A percentile compares a stretch with the other conserved stretches of the same genome.
phyloP scores from a whole-genome alignment of 1,140 invertebrate genomes.

The Calephelis virginiensis region DNA sequence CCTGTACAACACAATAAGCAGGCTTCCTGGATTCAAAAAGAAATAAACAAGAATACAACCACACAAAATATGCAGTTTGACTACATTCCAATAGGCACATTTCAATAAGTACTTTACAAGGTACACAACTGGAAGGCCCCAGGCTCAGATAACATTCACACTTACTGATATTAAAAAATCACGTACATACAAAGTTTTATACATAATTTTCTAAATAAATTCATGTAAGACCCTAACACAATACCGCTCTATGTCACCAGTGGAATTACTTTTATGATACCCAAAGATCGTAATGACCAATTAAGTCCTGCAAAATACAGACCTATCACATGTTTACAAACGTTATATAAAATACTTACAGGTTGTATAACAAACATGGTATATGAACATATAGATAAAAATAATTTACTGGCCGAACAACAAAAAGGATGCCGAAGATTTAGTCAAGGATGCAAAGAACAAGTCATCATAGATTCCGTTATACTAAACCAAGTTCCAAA shows the following conservation, averaged over 20 bases:
- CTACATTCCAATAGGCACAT: slow-evolving; percentile 5
- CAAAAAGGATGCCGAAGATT: background rate
- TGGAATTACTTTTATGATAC: background rate
- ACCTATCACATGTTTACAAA: slow-evolving; percentile 16
- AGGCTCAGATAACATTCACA: background rate
- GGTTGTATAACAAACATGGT: background rate
- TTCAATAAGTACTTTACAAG: background rate
- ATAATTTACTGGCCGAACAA: background rate
- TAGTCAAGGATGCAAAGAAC: background rate
- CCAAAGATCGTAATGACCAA: background rate
- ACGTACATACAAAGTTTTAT: background rate
- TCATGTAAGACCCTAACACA: background rate
- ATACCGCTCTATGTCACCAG: background rate
- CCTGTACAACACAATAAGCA: too few relatives aligned
- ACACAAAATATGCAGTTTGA: too few relatives aligned
- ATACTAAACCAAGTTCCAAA: slow-evolving; percentile 4
- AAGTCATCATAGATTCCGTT: background rate
- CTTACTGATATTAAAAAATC: background rate
- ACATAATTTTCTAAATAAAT: background rate
- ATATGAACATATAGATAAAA: slow-evolving; percentile 5
- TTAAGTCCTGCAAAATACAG: slow-evolving; percentile 11
- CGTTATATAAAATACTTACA: slow-evolving; percentile 18
- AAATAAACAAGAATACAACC: background rate
- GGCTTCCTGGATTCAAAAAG: too few relatives aligned
- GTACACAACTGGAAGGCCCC: slow-evolving; percentile 20